These are phyloP conservation scores for Eupithecia inturbata DNA, from an alignment of 2,888 invertebrate genomes.

Conservation along the genomic window DNA sequence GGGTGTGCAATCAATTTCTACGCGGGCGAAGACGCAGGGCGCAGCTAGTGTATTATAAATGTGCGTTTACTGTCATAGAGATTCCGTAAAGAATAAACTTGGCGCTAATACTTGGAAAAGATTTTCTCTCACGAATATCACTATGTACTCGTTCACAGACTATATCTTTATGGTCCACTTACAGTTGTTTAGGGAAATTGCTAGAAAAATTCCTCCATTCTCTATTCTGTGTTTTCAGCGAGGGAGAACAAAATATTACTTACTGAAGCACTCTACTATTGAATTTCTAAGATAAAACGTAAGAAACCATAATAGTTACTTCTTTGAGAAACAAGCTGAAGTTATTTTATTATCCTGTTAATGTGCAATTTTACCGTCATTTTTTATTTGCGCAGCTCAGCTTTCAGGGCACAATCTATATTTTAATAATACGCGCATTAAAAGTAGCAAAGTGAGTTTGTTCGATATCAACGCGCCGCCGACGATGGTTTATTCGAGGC, in stretches of 20 bases:
- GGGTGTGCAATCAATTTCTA: too few relatives aligned
- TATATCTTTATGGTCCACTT: constrained; percentile 8
- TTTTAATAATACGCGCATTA: constrained; percentile 54
- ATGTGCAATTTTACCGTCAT: neutral
- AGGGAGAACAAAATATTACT: neutral
- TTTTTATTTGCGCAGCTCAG: constrained; percentile 19
- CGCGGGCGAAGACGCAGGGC: too few relatives aligned
- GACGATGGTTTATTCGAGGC: constrained; percentile 66
- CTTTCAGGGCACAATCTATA: constrained; percentile 55
- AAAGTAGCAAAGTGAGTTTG: constrained; percentile 58
- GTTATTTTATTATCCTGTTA: neutral
- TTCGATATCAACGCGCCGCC: constrained; percentile 65
- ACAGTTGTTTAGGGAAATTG: constrained; percentile 8
- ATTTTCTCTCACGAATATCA: neutral
- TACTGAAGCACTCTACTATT: neutral
- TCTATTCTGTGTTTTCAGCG: neutral
- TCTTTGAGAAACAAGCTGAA: neutral
- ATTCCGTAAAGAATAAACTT: neutral
- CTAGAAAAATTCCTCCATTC: neutral
- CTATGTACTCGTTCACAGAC: neutral
- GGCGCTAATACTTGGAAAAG: neutral
- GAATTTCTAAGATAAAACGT: neutral
- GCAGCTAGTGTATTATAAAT: too few relatives aligned
- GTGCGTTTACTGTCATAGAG: neutral
- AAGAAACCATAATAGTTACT: too few relatives aligned